A percentile compares a stretch with the other conserved stretches of the same genome.
Conservation (phyloP, 1,140 invertebrate species). For the Glossosoma conforme region DNA sequence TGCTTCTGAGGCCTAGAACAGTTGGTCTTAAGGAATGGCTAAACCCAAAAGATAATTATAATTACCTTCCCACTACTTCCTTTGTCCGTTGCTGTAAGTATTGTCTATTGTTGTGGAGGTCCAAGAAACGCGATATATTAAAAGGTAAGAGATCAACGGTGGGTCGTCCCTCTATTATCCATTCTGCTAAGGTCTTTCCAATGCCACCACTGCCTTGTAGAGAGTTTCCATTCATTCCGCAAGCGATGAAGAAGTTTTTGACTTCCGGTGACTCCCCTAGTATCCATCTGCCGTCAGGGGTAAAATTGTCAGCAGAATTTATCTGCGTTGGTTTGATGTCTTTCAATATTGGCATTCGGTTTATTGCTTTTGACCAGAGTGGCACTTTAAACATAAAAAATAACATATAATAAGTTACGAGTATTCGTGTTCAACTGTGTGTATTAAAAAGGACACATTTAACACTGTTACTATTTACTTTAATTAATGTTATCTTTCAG, state of each 20-base stretch:
- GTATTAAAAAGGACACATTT: too few species aligned
- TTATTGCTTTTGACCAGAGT: slow-evolving; percentile 57
- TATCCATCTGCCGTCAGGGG: slow-evolving; percentile 65
- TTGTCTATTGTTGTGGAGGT: slow-evolving; percentile 73
- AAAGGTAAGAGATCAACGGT: slow-evolving; percentile 60
- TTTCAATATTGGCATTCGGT: slow-evolving; percentile 61
- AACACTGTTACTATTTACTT: neutral
- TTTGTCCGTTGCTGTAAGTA: slow-evolving; percentile 69
- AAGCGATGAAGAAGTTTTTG: slow-evolving; percentile 78
- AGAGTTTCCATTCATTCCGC: slow-evolving; percentile 63
- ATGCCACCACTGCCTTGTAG: slow-evolving; percentile 68
- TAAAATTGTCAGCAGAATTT: slow-evolving; percentile 74
- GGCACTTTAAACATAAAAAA: slow-evolving; percentile 40
- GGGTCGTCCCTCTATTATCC: slow-evolving; percentile 65
- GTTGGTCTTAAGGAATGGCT: too few species aligned
- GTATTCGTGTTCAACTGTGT: neutral
- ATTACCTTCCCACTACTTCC: slow-evolving; percentile 65
- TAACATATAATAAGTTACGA: neutral
- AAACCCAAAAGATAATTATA: slow-evolving; percentile 7
- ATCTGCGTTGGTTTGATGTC: slow-evolving; percentile 54
- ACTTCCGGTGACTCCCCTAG: slow-evolving; percentile 71
- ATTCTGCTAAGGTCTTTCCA: slow-evolving; percentile 69
- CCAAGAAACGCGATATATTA: slow-evolving; percentile 73
- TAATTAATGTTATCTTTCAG: too few species aligned
- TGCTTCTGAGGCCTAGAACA: too few species aligned